Conservation (phyloP, 1,140 invertebrate genomes). For the Melitaea cinxia region DNA sequence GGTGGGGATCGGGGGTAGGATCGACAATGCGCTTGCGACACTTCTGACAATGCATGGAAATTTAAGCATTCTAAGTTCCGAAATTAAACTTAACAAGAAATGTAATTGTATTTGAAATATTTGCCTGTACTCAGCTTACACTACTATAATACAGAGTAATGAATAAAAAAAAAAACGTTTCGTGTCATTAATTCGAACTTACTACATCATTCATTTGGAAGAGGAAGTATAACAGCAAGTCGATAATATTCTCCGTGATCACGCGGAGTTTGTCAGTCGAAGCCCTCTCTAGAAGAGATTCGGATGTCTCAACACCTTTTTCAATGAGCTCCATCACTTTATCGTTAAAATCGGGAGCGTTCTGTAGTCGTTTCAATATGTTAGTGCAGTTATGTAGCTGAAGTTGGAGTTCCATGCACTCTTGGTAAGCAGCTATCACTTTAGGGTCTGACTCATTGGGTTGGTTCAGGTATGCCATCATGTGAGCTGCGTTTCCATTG, state of each 20-base stretch:
- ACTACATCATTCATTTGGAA: slow-evolving; percentile 82
- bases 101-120: too few relatives aligned
- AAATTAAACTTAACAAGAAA: too few relatives aligned
- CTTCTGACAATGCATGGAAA: too few relatives aligned
- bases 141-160: too few relatives aligned
- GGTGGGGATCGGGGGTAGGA: too few relatives aligned
- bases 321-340: slow-evolving; percentile 56
- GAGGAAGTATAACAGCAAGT: slow-evolving; percentile 88
- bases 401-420: slow-evolving; percentile 80
- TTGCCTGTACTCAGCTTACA: too few relatives aligned
- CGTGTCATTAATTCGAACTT: neutral
- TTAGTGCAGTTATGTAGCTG: slow-evolving; percentile 75
- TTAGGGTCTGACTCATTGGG: slow-evolving; percentile 85
- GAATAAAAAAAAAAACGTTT: too few relatives aligned
- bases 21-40: too few relatives aligned
- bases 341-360: slow-evolving; percentile 48
- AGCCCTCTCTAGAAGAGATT: slow-evolving; percentile 81
- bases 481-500: slow-evolving; percentile 89
- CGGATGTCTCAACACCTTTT: slow-evolving; percentile 60
- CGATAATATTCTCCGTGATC: slow-evolving; percentile 90
- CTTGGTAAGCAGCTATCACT: slow-evolving; percentile 90
- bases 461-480: slow-evolving; percentile 90
- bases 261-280: slow-evolving; percentile 90
- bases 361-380: slow-evolving; percentile 67
- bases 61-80: too few relatives aligned